Base-by-base conservation (phyloP, 1,140 invertebrate genomes). In the Drosophila sproati region DNA sequence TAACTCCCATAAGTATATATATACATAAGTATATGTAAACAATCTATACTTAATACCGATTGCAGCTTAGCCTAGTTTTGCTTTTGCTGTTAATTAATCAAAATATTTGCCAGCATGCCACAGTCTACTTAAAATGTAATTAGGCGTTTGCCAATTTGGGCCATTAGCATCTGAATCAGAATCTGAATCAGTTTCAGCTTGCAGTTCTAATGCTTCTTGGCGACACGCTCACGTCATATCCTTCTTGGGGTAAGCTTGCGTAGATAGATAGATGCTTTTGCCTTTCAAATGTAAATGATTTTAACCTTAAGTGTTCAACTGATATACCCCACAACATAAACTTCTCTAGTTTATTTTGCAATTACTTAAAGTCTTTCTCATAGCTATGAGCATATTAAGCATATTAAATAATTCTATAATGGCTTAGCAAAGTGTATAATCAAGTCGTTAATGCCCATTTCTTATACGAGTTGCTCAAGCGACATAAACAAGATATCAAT, bases 141-240 rank as follows among this genome's bases (percentile, higher is more conserved):
- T 61, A 50, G 72, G 57, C 43, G 39, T 61, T 39, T 41, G 55
- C 28, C 43, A 68, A 61, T 74, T 48, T 51, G 66, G 72, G 66
- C 56, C 72, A 54, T 55, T 50, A 50, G 12, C 55, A 54, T 52
- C 43, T 50, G 32, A 55, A 51, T 50, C 50, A 43, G 39, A 52
- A 12, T 57, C n/a, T 34, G 39, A 50, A 10, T 51, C 43, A 39
- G 39, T 10, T 34, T 32, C 29, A 45, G 47, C 39, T 2, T 67
- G 82, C 82, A 86, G 79, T 86, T 86, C 71, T 86, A 86, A 73
- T 66, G 82, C 82, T 86, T 86, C 81, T 47, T 51, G 48, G 12
- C n/a, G 10, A 20, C 47, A 6, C 0, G 55, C 48, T 5, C 20
- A 61, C 75, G 75, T 72, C 79, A 88, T 50, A 77, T 45, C 20